Conservation (phyloP, 2,113 vertebrate species). For the Pimephales promelas region DNA sequence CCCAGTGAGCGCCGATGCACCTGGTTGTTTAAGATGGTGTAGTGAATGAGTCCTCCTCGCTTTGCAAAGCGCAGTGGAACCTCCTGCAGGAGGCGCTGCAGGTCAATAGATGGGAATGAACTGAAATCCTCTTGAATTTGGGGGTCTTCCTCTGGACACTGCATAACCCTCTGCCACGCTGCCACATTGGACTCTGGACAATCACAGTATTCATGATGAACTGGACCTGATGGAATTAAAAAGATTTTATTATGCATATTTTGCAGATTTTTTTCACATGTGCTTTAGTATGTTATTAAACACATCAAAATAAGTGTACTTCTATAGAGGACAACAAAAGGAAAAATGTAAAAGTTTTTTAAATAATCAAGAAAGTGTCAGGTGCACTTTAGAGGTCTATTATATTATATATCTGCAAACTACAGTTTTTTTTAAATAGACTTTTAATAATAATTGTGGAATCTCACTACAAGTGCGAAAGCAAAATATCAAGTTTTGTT, state of each 20-base stretch:
- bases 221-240: slow-evolving; percentile 73
- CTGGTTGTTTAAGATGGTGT: slow-evolving; percentile 81
- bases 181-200: slow-evolving; percentile 80
- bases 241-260: too few species aligned
- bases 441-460: not conserved
- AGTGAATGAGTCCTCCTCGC: slow-evolving; percentile 88
- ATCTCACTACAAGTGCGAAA: not conserved
- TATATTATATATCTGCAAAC: not conserved
- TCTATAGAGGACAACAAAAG: too few species aligned
- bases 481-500: not conserved
- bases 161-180: slow-evolving; percentile 77
- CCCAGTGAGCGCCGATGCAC: slow-evolving; percentile 85
- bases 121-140: slow-evolving; percentile 84
- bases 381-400: too few species aligned
- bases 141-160: slow-evolving; percentile 81
- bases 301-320: too few species aligned
- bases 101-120: slow-evolving; percentile 83
- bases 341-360: too few species aligned
- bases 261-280: too few species aligned
- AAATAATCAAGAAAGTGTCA: too few species aligned
- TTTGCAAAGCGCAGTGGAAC: slow-evolving; percentile 83
- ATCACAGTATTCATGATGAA: slow-evolving; percentile 91
- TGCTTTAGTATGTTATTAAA: too few species aligned
- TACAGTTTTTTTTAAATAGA: not conserved
- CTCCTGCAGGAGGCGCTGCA: slow-evolving; percentile 82